These are phyloP conservation scores for Acrobasis suavella DNA, from an alignment of 2,888 invertebrate genomes.

Conservation along the genomic window DNA sequence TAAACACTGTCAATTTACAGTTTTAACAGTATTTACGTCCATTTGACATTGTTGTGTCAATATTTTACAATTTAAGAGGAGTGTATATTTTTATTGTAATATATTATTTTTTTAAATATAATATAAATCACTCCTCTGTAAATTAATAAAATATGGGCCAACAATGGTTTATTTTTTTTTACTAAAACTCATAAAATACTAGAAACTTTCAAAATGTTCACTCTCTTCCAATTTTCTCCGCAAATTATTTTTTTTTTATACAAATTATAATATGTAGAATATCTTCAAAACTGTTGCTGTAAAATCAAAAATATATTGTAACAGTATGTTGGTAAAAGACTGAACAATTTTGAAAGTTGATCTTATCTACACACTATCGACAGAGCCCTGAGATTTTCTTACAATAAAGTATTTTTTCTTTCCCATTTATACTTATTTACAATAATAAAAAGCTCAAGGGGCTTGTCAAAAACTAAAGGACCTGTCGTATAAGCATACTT, in stretches of 20 bases:
- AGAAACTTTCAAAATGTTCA: not conserved
- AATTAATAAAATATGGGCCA: not conserved
- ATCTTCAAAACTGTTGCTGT: too few species aligned
- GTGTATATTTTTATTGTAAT: too few species aligned
- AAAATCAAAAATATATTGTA: not conserved
- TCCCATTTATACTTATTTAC: not conserved
- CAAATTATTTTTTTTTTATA: too few species aligned
- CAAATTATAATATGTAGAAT: too few species aligned
- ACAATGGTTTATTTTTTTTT: not conserved
- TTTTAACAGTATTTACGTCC: not conserved
- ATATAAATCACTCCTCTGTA: not conserved
- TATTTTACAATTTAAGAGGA: not conserved
- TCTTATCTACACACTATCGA: slow-evolving; percentile 16
- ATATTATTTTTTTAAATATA: too few species aligned
- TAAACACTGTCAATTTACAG: slow-evolving; percentile 1
- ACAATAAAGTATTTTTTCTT: too few species aligned
- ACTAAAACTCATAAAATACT: slow-evolving; percentile 12
- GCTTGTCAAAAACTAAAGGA: not conserved
- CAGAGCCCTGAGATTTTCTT: slow-evolving; percentile 20
- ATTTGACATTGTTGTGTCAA: not conserved
- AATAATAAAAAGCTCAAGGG: slow-evolving; percentile 13
- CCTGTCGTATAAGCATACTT: slow-evolving; percentile 10
- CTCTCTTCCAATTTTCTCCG: too few species aligned
- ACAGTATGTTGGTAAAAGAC: not conserved
- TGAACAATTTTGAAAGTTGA: not conserved